Evolutionary conservation across 2,113 vertebrate genomes (phyloP).

Genomic region (Tragulus kanchil): DNA sequence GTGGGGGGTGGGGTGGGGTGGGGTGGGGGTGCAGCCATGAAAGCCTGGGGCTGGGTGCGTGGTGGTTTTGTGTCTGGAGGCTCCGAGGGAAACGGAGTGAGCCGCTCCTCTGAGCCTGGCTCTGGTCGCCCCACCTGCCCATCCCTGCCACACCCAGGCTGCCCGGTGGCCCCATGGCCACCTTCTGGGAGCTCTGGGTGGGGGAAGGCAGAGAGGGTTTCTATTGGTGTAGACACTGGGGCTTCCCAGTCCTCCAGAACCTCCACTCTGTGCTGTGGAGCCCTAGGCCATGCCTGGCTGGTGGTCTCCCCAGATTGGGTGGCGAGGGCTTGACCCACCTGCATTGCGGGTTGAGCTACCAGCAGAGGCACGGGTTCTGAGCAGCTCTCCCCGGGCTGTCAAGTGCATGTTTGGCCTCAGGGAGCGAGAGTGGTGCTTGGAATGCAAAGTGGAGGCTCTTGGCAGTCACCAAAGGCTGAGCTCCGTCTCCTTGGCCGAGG

Average conservation of each 20-base stretch:
- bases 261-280: accelerated
- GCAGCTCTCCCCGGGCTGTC: not conserved
- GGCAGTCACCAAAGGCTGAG: not conserved
- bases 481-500: not conserved
- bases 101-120: not conserved
- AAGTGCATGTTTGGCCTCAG: not conserved
- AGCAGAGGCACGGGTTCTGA: not conserved
- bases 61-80: accelerated
- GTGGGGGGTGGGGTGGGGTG: too few relatives aligned
- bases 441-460: not conserved
- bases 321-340: not conserved
- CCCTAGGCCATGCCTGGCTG: not conserved
- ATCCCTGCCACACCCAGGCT: too few relatives aligned
- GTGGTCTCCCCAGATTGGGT: not conserved
- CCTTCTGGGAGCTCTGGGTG: not conserved
- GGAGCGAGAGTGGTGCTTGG: not conserved
- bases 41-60: accelerated
- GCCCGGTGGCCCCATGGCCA: accelerated
- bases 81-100: accelerated
- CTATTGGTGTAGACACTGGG: not conserved
- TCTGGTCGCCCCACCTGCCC: accelerated
- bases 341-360: not conserved
- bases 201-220: not conserved
- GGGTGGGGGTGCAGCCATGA: not conserved
- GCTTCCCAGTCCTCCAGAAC: not conserved